Percentiles rank a stretch among this genome's conserved stretches.
Conservation (phyloP, 2,113 vertebrate species). For the Pontoporia blainvillei region DNA sequence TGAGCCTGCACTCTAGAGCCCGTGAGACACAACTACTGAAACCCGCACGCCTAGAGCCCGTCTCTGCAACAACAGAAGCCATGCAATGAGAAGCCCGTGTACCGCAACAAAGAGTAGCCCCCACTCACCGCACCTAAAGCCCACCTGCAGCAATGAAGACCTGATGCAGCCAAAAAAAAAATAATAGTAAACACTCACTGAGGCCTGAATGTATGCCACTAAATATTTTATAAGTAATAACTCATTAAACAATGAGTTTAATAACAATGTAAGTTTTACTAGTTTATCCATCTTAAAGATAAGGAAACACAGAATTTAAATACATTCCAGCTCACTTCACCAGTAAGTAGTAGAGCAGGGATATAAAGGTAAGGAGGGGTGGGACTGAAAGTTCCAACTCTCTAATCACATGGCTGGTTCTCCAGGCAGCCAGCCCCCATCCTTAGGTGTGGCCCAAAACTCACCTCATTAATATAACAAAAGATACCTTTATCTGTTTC, state of each 20-base stretch:
- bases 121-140: too few relatives aligned
- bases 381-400: not conserved
- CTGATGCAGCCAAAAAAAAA: too few relatives aligned
- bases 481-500: not conserved
- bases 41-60: too few relatives aligned
- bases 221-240: not conserved
- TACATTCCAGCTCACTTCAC: not conserved
- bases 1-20: too few relatives aligned
- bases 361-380: not conserved
- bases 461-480: not conserved
- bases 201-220: not conserved
- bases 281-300: not conserved
- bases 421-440: not conserved
- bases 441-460: not conserved
- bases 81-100: too few relatives aligned
- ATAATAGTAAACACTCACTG: not conserved
- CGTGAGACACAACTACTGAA: too few relatives aligned
- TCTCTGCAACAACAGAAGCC: too few relatives aligned
- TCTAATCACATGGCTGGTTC: not conserved
- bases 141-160: too few relatives aligned
- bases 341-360: not conserved
- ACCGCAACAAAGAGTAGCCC: fast-evolving
- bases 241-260: not conserved
- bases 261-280: not conserved
- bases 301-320: slow-evolving; percentile 7